Conservation (phyloP, 2,888 invertebrate genomes). For the Sarcophaga carnaria region DNA sequence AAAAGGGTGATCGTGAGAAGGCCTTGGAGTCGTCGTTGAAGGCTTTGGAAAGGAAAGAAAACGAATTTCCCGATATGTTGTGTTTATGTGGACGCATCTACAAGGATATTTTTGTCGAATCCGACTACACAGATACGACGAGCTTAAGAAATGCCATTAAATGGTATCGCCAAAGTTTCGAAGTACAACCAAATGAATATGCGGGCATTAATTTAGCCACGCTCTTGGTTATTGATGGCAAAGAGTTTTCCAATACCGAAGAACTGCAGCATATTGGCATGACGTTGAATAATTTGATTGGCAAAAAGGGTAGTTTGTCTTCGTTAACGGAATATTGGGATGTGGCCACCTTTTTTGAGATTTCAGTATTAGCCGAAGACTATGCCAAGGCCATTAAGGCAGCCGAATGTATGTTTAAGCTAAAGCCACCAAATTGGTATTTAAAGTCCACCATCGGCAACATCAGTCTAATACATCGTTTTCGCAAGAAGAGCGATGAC, state of each 20-base stretch:
- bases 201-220: slow-evolving; percentile 99
- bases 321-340: slow-evolving; percentile 99
- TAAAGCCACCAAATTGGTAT: slow-evolving; percentile 96
- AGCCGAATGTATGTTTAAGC: slow-evolving; percentile 95
- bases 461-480: slow-evolving; percentile 95
- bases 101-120: slow-evolving; percentile 98
- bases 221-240: slow-evolving; percentile 96
- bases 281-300: slow-evolving; percentile 97
- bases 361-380: slow-evolving; percentile 98
- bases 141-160: slow-evolving; percentile 96
- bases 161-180: slow-evolving; percentile 99
- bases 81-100: slow-evolving; percentile 99
- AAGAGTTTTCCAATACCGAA: slow-evolving; percentile 95
- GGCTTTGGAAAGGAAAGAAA: slow-evolving; percentile 95
- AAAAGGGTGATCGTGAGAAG: slow-evolving; percentile 96
- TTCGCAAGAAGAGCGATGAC: slow-evolving; percentile 91
- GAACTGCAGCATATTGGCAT: slow-evolving; percentile 96
- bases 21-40: slow-evolving; percentile 95
- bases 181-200: slow-evolving; percentile 99
- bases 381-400: slow-evolving; percentile 98
- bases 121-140: slow-evolving; percentile 93
- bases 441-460: slow-evolving; percentile 98
- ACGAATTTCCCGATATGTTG: slow-evolving; percentile 97
- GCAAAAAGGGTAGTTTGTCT: slow-evolving; percentile 96
- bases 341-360: slow-evolving; percentile 99